Evolutionary conservation across 2,113 vertebrate species (phyloP).

Genomic region (Ariopsis seemanni): DNA sequence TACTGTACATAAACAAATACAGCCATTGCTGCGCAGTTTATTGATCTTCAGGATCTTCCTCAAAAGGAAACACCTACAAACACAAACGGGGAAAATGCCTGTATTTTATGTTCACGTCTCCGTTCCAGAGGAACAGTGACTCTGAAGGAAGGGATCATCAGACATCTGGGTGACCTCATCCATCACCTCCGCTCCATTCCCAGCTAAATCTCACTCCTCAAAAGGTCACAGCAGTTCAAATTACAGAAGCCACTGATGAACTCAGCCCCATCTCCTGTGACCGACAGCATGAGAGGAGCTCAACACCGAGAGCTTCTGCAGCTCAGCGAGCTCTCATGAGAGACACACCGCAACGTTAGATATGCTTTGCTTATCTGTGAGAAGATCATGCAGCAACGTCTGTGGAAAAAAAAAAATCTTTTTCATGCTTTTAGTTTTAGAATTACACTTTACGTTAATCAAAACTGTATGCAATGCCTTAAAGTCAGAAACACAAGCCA

Average conservation of each 20-base stretch:
- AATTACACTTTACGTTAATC: neutral
- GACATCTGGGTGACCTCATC: conserved; percentile 43
- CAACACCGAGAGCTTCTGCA: conserved; percentile 24
- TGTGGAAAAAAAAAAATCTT: too few relatives aligned
- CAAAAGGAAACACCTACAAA: neutral
- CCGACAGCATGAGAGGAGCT: conserved; percentile 13
- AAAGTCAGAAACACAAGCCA: neutral
- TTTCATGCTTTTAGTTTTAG: neutral
- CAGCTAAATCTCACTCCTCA: conserved; percentile 44
- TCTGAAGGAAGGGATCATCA: neutral
- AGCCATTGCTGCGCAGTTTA: neutral
- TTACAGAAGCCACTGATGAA: conserved; percentile 34
- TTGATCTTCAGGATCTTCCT: neutral
- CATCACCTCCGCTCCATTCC: conserved; percentile 42
- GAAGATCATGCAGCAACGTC: neutral
- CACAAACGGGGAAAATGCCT: neutral
- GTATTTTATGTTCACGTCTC: neutral
- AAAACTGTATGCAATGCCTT: neutral
- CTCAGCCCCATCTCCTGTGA: conserved; percentile 29
- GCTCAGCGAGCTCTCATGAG: conserved; percentile 51
- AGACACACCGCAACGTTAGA: conserved; percentile 39
- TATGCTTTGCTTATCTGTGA: neutral
- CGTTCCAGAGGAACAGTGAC: neutral
- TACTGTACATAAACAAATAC: neutral
- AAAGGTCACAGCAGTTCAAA: conserved; percentile 48